Evolutionary conservation across 2,797 vertebrate species (phyloP).

Genomic region (Tympanoctomys barrerae): DNA sequence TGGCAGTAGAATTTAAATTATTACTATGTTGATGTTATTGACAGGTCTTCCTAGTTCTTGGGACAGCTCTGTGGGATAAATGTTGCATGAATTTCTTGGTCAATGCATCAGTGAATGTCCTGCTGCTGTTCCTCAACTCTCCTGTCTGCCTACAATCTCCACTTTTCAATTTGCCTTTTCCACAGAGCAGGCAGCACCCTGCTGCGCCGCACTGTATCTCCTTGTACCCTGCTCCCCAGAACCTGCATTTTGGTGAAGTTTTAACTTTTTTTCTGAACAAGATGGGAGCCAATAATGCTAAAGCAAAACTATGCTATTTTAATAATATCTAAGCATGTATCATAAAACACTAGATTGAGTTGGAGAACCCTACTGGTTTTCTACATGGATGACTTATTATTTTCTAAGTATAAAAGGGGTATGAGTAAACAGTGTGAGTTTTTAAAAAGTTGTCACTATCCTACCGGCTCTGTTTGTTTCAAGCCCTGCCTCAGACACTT

Average conservation of each 20-base stretch:
- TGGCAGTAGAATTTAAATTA: not conserved
- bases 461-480: not conserved
- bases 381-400: not conserved
- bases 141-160: slow-evolving; percentile 13
- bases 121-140: not conserved
- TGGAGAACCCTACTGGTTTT: not conserved
- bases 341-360: not conserved
- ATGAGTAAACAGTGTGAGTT: not conserved
- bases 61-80: not conserved
- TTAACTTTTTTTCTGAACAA: not conserved
- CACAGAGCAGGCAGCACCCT: not conserved
- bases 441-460: not conserved
- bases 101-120: not conserved
- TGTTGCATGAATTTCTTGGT: not conserved
- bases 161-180: slow-evolving; percentile 26
- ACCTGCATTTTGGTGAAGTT: not conserved
- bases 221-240: not conserved
- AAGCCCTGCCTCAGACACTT: not conserved
- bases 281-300: not conserved
- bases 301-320: not conserved
- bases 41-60: not conserved
- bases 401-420: not conserved
- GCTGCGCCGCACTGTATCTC: not conserved
- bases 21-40: not conserved
- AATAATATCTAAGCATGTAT: not conserved